Evolutionary conservation across 2,888 invertebrate species (phyloP).

Genomic region (Dryobotodes eremita): DNA sequence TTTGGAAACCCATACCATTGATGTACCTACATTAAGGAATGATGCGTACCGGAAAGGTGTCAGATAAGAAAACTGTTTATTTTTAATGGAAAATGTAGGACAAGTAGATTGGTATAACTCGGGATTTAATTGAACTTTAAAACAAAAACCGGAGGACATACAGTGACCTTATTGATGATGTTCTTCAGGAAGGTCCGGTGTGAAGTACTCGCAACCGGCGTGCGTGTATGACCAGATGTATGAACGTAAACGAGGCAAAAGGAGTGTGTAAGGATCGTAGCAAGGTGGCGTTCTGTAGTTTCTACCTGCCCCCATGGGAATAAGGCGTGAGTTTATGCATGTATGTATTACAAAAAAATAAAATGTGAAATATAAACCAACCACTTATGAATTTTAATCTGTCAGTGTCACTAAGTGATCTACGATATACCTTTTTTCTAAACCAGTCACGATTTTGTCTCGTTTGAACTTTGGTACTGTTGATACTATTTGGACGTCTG

Average conservation of each 20-base stretch:
- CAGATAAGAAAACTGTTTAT: neutral
- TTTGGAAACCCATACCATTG: neutral
- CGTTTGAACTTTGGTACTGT: conserved; percentile 3
- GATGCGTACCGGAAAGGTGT: neutral
- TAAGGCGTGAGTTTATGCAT: too few relatives aligned
- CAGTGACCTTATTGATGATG: too few relatives aligned
- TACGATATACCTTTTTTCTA: conserved; percentile 19
- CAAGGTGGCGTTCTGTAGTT: too few relatives aligned
- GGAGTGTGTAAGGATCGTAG: too few relatives aligned
- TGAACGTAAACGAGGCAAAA: too few relatives aligned
- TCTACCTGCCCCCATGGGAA: too few relatives aligned
- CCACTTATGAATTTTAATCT: neutral
- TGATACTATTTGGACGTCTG: conserved; percentile 11
- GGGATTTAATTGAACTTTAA: neutral
- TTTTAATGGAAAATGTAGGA: neutral
- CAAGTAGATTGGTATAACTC: neutral
- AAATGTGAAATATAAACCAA: neutral
- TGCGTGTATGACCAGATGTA: too few relatives aligned
- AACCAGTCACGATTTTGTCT: conserved; percentile 25
- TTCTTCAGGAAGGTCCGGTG: too few relatives aligned
- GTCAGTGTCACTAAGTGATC: conserved; percentile 25
- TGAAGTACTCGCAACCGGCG: too few relatives aligned
- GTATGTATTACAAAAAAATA: neutral
- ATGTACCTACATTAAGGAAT: neutral
- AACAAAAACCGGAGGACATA: too few relatives aligned